Conservation (phyloP, 2,888 invertebrate species). For the Gasteruption jaculator region DNA sequence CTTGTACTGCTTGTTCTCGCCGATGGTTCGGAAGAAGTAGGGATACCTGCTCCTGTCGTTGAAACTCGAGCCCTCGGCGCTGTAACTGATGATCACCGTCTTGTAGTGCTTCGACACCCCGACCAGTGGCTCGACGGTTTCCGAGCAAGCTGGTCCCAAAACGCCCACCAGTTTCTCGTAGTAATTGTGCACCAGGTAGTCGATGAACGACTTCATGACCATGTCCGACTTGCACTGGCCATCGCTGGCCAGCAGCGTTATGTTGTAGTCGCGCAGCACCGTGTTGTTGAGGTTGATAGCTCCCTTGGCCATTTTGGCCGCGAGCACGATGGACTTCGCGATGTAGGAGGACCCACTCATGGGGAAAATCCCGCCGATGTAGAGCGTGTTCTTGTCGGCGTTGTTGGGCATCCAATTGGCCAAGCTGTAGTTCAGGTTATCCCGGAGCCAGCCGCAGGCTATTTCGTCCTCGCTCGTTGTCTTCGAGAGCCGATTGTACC, state of each 20-base stretch:
- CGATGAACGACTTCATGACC: conserved; percentile 72
- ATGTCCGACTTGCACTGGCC: conserved; percentile 69
- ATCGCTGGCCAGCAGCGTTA: conserved; percentile 59
- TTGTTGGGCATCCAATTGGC: conserved; percentile 51
- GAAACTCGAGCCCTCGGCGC: conserved; percentile 72
- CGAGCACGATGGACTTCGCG: conserved; percentile 60
- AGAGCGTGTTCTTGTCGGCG: conserved; percentile 51
- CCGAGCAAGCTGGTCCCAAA: conserved; percentile 75
- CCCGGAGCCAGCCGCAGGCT: conserved; percentile 67
- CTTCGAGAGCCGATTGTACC: conserved; percentile 34
- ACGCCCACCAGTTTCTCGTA: conserved; percentile 65
- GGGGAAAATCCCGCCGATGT: conserved; percentile 70
- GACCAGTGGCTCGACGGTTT: conserved; percentile 75
- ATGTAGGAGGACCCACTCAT: conserved; percentile 59
- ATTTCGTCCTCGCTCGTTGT: conserved; percentile 45
- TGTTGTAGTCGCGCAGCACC: conserved; percentile 59
- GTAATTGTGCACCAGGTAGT: conserved; percentile 59
- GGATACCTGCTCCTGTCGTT: conserved; percentile 68
- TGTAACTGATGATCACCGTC: conserved; percentile 71
- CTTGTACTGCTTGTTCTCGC: conserved; percentile 70
- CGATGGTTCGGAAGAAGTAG: conserved; percentile 76
- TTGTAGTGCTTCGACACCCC: conserved; percentile 71
- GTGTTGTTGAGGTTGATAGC: conserved; percentile 60
- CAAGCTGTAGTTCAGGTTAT: conserved; percentile 51
- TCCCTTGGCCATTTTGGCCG: conserved; percentile 61